These are phyloP conservation scores for Thymelicus acteon DNA, from an alignment of 2,888 invertebrate species.

Conservation along the genomic window DNA sequence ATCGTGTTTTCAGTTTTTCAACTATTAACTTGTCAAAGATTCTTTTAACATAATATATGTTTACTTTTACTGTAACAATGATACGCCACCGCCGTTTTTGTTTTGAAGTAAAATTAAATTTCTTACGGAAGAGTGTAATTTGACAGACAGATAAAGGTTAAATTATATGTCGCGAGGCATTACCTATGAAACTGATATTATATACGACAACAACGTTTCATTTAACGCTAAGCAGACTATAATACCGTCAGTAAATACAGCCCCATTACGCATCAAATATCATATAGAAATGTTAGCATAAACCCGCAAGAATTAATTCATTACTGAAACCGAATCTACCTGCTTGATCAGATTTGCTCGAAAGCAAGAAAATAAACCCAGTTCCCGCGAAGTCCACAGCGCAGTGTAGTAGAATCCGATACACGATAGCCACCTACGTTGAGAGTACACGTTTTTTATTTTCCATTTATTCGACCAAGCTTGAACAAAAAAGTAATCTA, in stretches of 20 bases:
- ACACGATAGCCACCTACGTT: slow-evolving; percentile 70
- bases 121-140: no score
- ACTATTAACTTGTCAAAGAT: no score
- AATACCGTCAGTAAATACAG: not conserved
- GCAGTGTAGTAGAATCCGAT: slow-evolving; percentile 58
- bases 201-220: no score
- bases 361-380: slow-evolving; percentile 55
- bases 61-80: no score
- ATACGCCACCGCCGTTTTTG: no score
- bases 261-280: not conserved
- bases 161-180: no score
- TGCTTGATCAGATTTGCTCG: slow-evolving; percentile 47
- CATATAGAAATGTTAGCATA: not conserved
- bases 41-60: no score
- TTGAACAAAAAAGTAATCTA: slow-evolving; percentile 79
- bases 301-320: slow-evolving; percentile 29
- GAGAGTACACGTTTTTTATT: slow-evolving; percentile 54
- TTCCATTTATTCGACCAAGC: slow-evolving; percentile 64
- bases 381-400: slow-evolving; percentile 58
- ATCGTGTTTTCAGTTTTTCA: no score
- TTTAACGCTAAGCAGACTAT: no score
- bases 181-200: no score
- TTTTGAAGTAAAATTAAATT: no score
- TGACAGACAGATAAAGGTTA: no score
- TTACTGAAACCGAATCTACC: slow-evolving; percentile 45